Evolutionary conservation across 2,113 vertebrate genomes (phyloP).

Genomic region (Myocastor coypus): DNA sequence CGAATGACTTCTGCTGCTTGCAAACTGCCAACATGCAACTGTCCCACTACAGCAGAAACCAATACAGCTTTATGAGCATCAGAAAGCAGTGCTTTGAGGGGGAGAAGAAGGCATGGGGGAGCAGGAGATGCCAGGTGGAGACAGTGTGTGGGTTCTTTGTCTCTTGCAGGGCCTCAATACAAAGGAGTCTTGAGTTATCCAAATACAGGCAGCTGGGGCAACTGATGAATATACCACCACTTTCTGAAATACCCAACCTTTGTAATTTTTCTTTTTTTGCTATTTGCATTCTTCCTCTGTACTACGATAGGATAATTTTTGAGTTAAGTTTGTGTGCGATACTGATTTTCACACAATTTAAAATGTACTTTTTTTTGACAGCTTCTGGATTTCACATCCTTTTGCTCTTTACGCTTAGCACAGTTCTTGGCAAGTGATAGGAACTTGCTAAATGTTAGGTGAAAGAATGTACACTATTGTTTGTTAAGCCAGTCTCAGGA

Average conservation of each 20-base stretch:
- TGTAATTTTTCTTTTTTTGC: not conserved
- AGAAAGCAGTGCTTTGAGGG: not conserved
- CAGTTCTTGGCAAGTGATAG: not conserved
- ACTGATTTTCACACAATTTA: conserved; percentile 24
- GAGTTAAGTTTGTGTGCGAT: not conserved
- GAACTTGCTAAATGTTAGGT: not conserved
- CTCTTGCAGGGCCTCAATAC: not conserved
- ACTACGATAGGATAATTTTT: not conserved
- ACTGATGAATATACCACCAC: not conserved
- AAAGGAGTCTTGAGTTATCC: not conserved
- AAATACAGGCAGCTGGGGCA: not conserved
- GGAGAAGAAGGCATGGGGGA: not conserved
- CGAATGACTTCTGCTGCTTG: conserved; percentile 36
- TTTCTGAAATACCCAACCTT: not conserved
- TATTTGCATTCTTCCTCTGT: not conserved
- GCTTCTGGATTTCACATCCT: not conserved
- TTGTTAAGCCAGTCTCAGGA: not conserved
- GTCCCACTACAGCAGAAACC: not conserved
- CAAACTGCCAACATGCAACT: not conserved
- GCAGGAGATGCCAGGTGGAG: not conserved
- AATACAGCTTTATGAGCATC: not conserved
- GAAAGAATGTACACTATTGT: not conserved
- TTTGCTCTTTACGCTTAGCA: not conserved
- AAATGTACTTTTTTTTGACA: not conserved
- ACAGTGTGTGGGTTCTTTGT: not conserved